Evolutionary conservation across 2,113 vertebrate species (phyloP).

Genomic region (Chauna torquata): DNA sequence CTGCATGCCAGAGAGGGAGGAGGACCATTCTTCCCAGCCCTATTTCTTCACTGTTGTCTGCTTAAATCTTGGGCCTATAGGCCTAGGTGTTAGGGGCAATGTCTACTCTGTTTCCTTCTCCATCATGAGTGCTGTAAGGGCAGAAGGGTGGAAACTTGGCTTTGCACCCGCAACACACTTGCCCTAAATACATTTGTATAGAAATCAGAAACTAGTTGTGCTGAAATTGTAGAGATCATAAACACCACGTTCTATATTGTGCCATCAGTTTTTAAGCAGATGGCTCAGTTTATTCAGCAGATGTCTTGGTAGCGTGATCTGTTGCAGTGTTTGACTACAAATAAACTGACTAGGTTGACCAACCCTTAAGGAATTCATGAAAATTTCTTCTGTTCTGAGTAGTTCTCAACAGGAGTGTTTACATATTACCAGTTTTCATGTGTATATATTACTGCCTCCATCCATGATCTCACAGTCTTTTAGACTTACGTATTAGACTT

Average conservation of each 20-base stretch:
- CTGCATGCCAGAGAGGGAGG: not conserved
- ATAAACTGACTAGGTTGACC: not conserved
- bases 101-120: not conserved
- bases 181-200: not conserved
- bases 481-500: not conserved
- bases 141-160: not conserved
- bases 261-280: slow-evolving; percentile 29
- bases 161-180: not conserved
- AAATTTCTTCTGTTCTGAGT: not conserved
- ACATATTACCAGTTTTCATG: not conserved
- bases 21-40: not conserved
- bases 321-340: slow-evolving; percentile 15
- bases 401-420: not conserved
- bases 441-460: not conserved
- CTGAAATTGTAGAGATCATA: not conserved
- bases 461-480: not conserved
- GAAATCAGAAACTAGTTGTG: not conserved
- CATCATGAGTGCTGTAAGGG: not conserved
- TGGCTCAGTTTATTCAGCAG: slow-evolving; percentile 15
- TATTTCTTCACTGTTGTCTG: not conserved
- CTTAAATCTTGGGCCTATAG: not conserved
- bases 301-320: not conserved
- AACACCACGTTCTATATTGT: not conserved
- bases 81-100: not conserved
- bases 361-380: not conserved